These are phyloP conservation scores for Varanus komodoensis DNA, from an alignment of 2,113 vertebrate genomes.

Conservation along the genomic window DNA sequence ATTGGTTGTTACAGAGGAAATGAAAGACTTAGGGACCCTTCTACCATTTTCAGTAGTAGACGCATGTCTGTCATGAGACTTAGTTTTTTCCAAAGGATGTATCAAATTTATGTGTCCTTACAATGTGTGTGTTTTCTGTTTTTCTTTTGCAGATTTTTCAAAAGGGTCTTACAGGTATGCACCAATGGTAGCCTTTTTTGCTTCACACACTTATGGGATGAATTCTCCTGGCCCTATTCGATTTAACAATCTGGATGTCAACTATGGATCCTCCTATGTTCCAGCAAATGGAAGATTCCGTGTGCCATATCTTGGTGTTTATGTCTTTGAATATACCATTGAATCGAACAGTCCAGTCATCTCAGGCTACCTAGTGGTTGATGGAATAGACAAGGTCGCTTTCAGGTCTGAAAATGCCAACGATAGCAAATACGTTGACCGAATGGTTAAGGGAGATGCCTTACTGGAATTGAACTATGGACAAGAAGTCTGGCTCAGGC, in stretches of 20 bases:
- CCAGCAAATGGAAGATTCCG: constrained; percentile 82
- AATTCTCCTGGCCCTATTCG: constrained; percentile 79
- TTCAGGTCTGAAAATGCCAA: constrained; percentile 80
- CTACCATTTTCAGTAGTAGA: not conserved
- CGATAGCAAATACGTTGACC: constrained; percentile 65
- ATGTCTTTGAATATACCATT: constrained; percentile 83
- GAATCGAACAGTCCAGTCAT: constrained; percentile 78
- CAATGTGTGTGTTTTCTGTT: not conserved
- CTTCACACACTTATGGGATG: constrained; percentile 82
- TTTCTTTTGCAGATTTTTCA: constrained; percentile 80
- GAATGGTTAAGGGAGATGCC: constrained; percentile 81
- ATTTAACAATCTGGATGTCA: constrained; percentile 84
- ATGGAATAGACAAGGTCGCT: constrained; percentile 81
- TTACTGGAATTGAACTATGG: constrained; percentile 85
- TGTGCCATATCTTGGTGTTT: constrained; percentile 82
- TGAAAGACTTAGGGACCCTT: not conserved
- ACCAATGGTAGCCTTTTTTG: constrained; percentile 85
- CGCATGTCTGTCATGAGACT: not conserved
- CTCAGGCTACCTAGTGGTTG: constrained; percentile 83
- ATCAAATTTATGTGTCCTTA: not conserved
- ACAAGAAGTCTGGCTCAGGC: constrained; percentile 83
- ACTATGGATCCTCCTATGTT: constrained; percentile 81
- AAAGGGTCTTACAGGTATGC: constrained; percentile 85
- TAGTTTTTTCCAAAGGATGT: not conserved
- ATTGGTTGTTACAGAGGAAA: not conserved